These are phyloP conservation scores for Sebastes diploproa DNA, from an alignment of 2,797 vertebrate genomes.

Conservation along the genomic window DNA sequence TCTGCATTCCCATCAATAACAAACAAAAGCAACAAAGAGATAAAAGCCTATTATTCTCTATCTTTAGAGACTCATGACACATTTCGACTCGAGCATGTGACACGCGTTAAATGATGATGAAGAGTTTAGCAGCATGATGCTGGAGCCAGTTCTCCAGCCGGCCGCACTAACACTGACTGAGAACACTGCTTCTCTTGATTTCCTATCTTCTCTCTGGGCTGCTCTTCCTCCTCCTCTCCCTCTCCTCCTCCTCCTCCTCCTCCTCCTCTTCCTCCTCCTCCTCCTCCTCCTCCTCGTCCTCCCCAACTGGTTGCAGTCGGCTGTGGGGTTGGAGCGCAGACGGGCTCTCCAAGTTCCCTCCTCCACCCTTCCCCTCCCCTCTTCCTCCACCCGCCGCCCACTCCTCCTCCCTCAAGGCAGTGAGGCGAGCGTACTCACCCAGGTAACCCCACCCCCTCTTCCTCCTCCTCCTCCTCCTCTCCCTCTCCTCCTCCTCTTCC, in stretches of 20 bases:
- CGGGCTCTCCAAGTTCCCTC: slow-evolving; percentile 83
- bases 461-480: not conserved
- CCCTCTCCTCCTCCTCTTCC: too few species aligned
- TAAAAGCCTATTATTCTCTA: too few species aligned
- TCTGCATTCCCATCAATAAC: too few species aligned
- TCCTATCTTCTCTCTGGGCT: too few species aligned
- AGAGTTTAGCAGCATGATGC: too few species aligned
- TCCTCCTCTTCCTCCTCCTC: not conserved
- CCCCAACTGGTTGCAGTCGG: slow-evolving; percentile 82
- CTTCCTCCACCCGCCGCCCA: slow-evolving; percentile 53
- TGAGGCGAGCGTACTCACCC: slow-evolving; percentile 91
- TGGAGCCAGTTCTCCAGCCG: too few species aligned
- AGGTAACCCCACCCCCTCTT: slow-evolving; percentile 84
- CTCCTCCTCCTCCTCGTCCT: not conserved
- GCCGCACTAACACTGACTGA: too few species aligned
- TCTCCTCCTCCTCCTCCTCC: not conserved
- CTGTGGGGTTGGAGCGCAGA: slow-evolving; percentile 92
- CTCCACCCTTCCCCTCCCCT: slow-evolving; percentile 60
- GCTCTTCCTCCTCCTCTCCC: not conserved
- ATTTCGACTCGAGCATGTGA: too few species aligned
- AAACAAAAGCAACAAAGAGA: too few species aligned
- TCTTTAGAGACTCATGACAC: too few species aligned
- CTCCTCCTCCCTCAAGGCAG: slow-evolving; percentile 85
- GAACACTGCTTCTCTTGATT: too few species aligned
- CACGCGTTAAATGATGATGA: too few species aligned